Percentiles rank a stretch among this genome's conserved stretches.
phyloP scores from a whole-genome alignment of 2,113 vertebrate species.

The Paedocypris sp. region DNA sequence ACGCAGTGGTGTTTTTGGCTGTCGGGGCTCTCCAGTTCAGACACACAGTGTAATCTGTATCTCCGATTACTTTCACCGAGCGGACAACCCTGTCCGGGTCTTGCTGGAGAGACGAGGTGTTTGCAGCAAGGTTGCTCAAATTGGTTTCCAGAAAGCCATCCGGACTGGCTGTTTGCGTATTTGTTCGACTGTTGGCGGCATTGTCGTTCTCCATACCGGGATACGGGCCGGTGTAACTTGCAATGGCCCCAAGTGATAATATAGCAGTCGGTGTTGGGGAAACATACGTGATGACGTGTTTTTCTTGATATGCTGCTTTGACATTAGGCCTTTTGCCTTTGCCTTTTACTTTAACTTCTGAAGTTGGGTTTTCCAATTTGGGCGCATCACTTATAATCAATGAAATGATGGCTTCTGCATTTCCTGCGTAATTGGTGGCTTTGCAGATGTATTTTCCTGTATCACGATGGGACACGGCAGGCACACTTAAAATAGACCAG shows the following conservation, averaged over 20 bases:
- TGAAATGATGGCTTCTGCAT: constrained; percentile 74
- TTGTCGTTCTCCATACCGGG: constrained; percentile 49
- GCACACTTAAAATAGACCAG: constrained; percentile 82
- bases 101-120: constrained; percentile 62
- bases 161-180: constrained; percentile 44
- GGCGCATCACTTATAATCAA: constrained; percentile 73
- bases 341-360: constrained; percentile 48
- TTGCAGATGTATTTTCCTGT: constrained; percentile 91
- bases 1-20: constrained; percentile 71
- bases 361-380: constrained; percentile 55
- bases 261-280: constrained; percentile 49
- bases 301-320: constrained; percentile 76
- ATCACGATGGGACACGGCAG: constrained; percentile 72
- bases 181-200: constrained; percentile 35
- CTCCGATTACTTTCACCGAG: constrained; percentile 83
- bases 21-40: constrained; percentile 81
- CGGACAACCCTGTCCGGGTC: constrained; percentile 68
- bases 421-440: constrained; percentile 83
- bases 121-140: constrained; percentile 65
- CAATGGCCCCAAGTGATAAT: constrained; percentile 12
- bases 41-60: constrained; percentile 80
- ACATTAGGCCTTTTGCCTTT: constrained; percentile 53
- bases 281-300: constrained; percentile 67
- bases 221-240: constrained; percentile 28
- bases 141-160: constrained; percentile 57